Evolutionary conservation across 2,113 vertebrate genomes (phyloP).

Genomic region (Hiodon alosoides): DNA sequence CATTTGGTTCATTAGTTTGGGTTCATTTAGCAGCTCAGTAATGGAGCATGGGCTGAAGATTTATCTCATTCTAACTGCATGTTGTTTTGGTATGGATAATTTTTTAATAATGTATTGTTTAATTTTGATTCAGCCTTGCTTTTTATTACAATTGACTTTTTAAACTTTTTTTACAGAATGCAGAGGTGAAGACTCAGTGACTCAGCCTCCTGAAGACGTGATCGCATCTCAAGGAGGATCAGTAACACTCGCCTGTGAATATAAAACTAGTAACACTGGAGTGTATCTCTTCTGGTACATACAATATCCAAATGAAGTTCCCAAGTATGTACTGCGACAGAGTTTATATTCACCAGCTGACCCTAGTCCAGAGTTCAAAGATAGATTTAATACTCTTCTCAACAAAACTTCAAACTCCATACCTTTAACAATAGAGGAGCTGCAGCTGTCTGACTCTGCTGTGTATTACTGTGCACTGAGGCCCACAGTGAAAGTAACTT

Average conservation of each 20-base stretch:
- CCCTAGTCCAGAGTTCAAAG: not conserved
- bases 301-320: not conserved
- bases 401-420: not conserved
- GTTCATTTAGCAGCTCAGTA: no score
- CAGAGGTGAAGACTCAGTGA: constrained; percentile 21
- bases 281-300: constrained; percentile 25
- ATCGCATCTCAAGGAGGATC: constrained; percentile 20
- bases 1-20: no score
- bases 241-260: constrained; percentile 21
- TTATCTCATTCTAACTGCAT: no score
- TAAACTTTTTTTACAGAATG: not conserved
- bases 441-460: no score
- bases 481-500: no score
- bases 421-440: no score
- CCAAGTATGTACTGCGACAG: not conserved
- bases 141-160: not conserved
- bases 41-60: no score
- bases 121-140: not conserved
- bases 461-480: no score
- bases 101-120: no score
- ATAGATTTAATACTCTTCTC: not conserved
- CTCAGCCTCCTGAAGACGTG: constrained; percentile 12
- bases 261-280: not conserved
- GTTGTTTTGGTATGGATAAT: no score
- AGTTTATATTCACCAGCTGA: not conserved